Evolutionary conservation across 2,113 vertebrate genomes (phyloP), one percentile per base, ranked within the genome.

Genomic region (Etheostoma cragini): DNA sequence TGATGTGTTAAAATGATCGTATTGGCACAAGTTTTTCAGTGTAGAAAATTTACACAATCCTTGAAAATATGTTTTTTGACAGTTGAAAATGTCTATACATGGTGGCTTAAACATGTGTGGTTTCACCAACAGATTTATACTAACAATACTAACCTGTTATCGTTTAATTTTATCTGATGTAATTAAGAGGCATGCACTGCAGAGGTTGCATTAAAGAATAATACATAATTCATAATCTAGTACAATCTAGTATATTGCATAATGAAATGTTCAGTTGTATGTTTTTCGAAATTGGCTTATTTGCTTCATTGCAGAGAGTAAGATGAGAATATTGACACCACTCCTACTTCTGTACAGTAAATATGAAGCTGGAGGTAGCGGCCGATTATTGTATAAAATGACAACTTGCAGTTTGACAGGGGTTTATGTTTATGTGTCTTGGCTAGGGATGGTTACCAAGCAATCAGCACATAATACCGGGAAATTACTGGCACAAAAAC

Each of bases 271-370:
- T 58, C 6, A 50, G 6, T 50, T 14, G 8, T n/a, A 53, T 33
- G 68, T 63, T 56, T 56, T 67, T 30, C 21, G 6, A 70, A 79
- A 70, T 70, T 42, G 50, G 19, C 50, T 64, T 30, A 26, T 70
- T 52, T 58, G 58, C 21, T 49, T 56, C 67, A 24, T 54, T 62
- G 35, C 21, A 58, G 26, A 5, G 15, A 61, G 10, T 79, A 8
- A 16, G 12, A 4, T 74, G 46, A 38, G 5, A 35, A 11, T 35
- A 46, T 26, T 62, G 17, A 47, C 26, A 15, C 14, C 24, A 38
- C 49, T 64, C 16, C 21, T 26, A 6, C 6, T 4, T 63, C 47
- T 38, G 45, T 17, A 6, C 21, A 22, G 14, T 50, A 60, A 24
- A 38, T 35, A 50, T 24, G 21, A 24, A 68, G 64, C 4, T 58